phyloP scores from a whole-genome alignment of 2,797 vertebrate genomes.

The Poecilia wingei region DNA sequence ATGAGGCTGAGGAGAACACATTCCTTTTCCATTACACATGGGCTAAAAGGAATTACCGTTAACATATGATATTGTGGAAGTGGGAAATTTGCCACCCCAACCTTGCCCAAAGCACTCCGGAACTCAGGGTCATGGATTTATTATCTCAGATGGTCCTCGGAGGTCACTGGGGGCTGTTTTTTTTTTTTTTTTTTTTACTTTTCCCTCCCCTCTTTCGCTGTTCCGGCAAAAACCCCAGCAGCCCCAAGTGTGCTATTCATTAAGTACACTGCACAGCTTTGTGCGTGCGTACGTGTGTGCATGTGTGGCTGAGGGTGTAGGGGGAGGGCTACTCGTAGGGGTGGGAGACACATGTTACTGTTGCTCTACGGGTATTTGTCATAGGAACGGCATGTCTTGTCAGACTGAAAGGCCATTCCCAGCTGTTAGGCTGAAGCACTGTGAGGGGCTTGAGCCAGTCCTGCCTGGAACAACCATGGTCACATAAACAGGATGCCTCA shows the following conservation, averaged over 20 bases:
- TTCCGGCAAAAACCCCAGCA: constrained; percentile 71
- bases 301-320: not conserved
- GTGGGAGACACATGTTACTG: constrained; percentile 88
- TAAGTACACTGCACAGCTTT: constrained; percentile 76
- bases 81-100: constrained; percentile 92
- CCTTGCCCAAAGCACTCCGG: constrained; percentile 93
- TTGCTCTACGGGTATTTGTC: constrained; percentile 88
- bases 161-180: constrained; percentile 79
- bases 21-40: constrained; percentile 95
- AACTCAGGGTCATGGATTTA: constrained; percentile 90
- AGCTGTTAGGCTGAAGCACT: constrained; percentile 89
- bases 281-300: not conserved
- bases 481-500: constrained; percentile 92
- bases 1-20: constrained; percentile 89
- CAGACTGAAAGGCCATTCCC: constrained; percentile 82
- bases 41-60: constrained; percentile 94
- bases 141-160: constrained; percentile 88
- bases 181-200: constrained; percentile 10
- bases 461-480: constrained; percentile 73
- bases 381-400: constrained; percentile 94
- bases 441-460: constrained; percentile 84
- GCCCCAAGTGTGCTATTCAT: constrained; percentile 85
- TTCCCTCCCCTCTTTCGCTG: constrained; percentile 44
- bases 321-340: constrained; percentile 55
- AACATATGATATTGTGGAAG: constrained; percentile 99